Conservation (phyloP, 2,113 vertebrate genomes). For the Scomber japonicus region DNA sequence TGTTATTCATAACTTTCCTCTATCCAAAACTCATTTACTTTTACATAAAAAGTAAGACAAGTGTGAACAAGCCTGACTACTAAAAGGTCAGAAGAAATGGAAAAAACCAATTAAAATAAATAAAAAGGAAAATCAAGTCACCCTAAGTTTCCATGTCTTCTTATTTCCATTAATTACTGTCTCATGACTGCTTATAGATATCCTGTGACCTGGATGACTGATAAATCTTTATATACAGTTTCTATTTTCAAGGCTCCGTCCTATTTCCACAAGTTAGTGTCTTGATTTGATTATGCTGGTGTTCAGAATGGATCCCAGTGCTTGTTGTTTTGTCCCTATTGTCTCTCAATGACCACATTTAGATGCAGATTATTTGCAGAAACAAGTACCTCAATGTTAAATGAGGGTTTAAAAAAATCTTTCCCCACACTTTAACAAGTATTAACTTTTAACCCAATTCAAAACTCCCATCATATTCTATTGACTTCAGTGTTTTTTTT, state of each 20-base stretch:
- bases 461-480: not conserved
- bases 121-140: not conserved
- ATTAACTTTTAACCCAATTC: not conserved
- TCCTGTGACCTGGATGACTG: not conserved
- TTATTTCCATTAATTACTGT: not conserved
- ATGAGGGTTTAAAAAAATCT: not conserved
- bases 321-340: not conserved
- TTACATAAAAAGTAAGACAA: too few species aligned
- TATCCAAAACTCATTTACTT: too few species aligned
- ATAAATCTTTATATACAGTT: not conserved
- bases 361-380: slow-evolving; percentile 9
- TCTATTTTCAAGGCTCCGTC: not conserved
- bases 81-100: too few species aligned
- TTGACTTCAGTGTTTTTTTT: not conserved
- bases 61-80: too few species aligned
- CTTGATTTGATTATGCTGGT: slow-evolving; percentile 24
- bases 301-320: slow-evolving; percentile 14
- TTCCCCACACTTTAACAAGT: not conserved
- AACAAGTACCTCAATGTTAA: not conserved
- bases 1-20: too few species aligned
- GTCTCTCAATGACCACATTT: not conserved
- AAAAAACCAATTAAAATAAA: not conserved
- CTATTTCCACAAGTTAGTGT: slow-evolving; percentile 2
- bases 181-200: slow-evolving; percentile 4
- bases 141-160: not conserved